Evolutionary conservation across 2,797 vertebrate species (phyloP), one percentile per base, ranked within the genome.

Genomic region (Falco peregrinus): DNA sequence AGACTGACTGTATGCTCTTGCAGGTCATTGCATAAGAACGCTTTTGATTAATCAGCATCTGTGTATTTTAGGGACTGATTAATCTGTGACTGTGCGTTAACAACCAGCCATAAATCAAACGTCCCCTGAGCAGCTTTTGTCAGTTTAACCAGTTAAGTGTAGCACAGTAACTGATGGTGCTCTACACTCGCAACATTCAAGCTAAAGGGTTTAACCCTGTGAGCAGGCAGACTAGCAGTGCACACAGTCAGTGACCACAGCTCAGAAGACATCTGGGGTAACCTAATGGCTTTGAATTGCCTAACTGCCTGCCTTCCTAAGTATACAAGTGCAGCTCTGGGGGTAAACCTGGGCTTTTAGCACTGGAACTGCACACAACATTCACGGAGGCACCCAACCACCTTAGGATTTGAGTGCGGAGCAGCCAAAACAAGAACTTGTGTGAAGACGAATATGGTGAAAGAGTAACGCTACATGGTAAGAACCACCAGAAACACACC

Each of bases 161-260:
- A 82, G 56, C 56, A 89, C 71, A 47, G 45, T 20, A 69, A 25
- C 31, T 5, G 4, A 35, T 2, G 2, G 9, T 3, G 22, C 22
- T 29, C 53, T 22, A 16, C 35, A 6, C 60, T 60, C 33, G 13
- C 31, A 45, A 8, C 5, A 11, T 19, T 37, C 39, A 41, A 45
- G 26, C 5, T 14, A 4, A 13, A 41, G 64, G 39, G 37, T 68
- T 90, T 45, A 81, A 57, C 18, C 51, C 65, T 19, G 16, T 0
- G 1, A 18, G n/a, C 0, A 7, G 53, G 63, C 54, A 77, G 39
- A 31, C 0, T 16, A 75, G 59, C 29, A 53, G 7, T 1, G 0
- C 45, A 50, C 1, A 2, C 60, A 56, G 65, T 17, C 3, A 18
- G 47, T 47, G 43, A 47, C 7, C 77, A 22, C 41, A 81, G 73